phyloP scores from a whole-genome alignment of 2,888 invertebrate genomes.

The Scaptodrosophila latifasciaeformis region DNA sequence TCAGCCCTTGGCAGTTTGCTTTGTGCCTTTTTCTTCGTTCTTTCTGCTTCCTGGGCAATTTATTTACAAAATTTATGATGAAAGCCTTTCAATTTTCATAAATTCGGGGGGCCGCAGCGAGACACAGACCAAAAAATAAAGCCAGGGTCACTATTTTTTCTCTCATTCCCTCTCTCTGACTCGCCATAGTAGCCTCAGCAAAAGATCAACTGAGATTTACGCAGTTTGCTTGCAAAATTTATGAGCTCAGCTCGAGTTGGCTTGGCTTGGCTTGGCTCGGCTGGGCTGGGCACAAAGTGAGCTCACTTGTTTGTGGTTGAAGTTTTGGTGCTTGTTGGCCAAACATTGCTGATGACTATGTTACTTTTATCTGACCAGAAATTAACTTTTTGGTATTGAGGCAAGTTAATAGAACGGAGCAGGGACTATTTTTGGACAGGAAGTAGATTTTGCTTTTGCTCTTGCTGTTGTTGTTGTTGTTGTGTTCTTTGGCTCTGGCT shows the following conservation, averaged over 20 bases:
- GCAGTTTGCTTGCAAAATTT: conserved; percentile 45
- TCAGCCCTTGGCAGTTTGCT: neutral
- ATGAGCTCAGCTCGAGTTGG: conserved; percentile 26
- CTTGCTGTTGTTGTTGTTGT: neutral
- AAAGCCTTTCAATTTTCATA: conserved; percentile 50
- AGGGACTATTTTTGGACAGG: too few species aligned
- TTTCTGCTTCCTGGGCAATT: conserved; percentile 22
- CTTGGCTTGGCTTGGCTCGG: neutral
- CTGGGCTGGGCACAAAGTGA: conserved; percentile 7
- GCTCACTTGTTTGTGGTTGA: conserved; percentile 11
- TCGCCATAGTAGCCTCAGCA: neutral
- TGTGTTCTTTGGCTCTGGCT: neutral
- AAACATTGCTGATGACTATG: conserved; percentile 32
- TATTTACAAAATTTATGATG: conserved; percentile 44
- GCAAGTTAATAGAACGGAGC: conserved; percentile 1
- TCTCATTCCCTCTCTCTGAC: too few species aligned
- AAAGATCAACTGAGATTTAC: conserved; percentile 42
- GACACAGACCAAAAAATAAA: too few species aligned
- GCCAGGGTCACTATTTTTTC: too few species aligned
- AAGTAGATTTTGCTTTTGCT: too few species aligned
- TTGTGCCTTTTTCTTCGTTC: conserved; percentile 6
- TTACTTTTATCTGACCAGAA: conserved; percentile 43
- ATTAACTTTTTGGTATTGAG: conserved; percentile 36
- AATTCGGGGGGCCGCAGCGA: conserved; percentile 17
- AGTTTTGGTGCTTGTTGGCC: neutral